Conservation (phyloP, 2,888 invertebrate genomes). For the Mantis religiosa region DNA sequence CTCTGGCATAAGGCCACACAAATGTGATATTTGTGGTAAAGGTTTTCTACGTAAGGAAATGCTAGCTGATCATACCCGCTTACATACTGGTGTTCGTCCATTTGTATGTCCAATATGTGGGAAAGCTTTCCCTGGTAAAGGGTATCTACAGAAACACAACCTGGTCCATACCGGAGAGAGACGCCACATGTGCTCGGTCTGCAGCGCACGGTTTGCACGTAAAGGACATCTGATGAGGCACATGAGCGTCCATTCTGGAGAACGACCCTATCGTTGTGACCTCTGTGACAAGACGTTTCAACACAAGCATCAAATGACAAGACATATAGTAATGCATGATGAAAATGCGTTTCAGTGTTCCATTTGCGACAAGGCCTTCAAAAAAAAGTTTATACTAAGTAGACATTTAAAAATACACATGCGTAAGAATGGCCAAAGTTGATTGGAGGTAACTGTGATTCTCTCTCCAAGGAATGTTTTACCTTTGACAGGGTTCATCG, state of each 20-base stretch:
- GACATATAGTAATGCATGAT: background rate
- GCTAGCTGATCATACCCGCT: background rate
- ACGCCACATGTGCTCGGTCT: conserved; percentile 30
- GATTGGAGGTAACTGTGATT: background rate
- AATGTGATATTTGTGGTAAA: background rate
- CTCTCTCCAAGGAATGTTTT: background rate
- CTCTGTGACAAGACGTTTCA: background rate
- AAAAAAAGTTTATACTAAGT: background rate
- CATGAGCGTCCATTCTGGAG: background rate
- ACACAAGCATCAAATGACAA: background rate
- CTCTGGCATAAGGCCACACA: background rate
- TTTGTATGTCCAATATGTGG: background rate
- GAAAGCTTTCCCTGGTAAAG: background rate
- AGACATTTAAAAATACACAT: background rate
- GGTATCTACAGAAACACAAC: background rate
- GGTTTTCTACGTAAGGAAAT: background rate
- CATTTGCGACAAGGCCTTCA: background rate
- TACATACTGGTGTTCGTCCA: background rate
- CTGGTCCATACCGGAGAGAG: background rate
- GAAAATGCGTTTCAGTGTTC: background rate
- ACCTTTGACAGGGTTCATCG: background rate
- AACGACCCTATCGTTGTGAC: background rate
- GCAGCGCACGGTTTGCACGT: conserved; percentile 32
- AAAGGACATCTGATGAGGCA: conserved; percentile 34
- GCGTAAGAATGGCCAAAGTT: background rate